Evolutionary conservation across 2,113 vertebrate genomes (phyloP), one percentile per base, ranked within the genome.

Genomic region (Coturnix japonica): DNA sequence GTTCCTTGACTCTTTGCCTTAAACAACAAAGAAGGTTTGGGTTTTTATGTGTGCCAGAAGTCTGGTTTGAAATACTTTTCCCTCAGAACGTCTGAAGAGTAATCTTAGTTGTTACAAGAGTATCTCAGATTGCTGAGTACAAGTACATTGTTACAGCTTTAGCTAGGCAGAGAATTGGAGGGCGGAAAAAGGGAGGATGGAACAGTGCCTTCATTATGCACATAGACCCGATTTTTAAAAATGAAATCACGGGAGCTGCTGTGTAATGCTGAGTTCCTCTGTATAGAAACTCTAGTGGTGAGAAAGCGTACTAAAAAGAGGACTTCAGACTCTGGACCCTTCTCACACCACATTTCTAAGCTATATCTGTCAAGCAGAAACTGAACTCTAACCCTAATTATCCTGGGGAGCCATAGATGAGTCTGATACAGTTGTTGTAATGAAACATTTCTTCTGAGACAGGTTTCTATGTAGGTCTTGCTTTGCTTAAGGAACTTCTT

Each of bases 81-180:
- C 18, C 31, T 39, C 30, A 53, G 13, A 26, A 63, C 71, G 22
- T 49, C n/a, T 81, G 51, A 77, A 81, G 43, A 53, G 41, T 53
- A 16, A 67, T 85, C 57, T 85, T 30, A 26, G 13, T 41, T 66
- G 21, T 37, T 63, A 6, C 12, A 46, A 6, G 7, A 9, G 2
- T 74, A 59, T 51, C 28, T 85, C 60, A 51, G n/a, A 18, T 56
- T 85, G 17, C 51, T 85, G 71, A 72, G 3, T 54, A 3, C 0
- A 2, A 83, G 51, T 17, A 70, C 25, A 73, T 14, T 0, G 0
- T 70, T 82, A 22, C 0, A 1, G 22, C 18, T 90, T 81, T 44
- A 85, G 7, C 33, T 67, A 10, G 73, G 60, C 30, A 61, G 81
- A 57, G 78, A 69, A 69, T 56, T 21, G 21, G n/a, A 53, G 26